Evolutionary conservation across 2,113 vertebrate species (phyloP).

Genomic region (Chaetops frenatus): DNA sequence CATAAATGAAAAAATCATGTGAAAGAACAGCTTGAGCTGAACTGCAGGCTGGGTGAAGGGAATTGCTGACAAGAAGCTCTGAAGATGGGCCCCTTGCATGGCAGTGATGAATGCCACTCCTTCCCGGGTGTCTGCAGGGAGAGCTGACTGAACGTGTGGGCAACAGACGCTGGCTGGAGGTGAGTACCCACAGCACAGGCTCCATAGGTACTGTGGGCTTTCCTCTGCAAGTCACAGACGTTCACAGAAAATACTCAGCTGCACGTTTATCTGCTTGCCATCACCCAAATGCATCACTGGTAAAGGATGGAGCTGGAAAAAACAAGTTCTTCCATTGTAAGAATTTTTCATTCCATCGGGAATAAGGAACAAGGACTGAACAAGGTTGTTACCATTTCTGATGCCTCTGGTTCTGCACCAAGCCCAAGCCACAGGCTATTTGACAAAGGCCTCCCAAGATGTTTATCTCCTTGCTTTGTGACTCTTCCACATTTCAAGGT

Average conservation of each 20-base stretch:
- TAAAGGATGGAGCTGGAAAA: neutral
- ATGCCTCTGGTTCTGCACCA: neutral
- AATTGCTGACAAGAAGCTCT: neutral
- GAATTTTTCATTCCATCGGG: too few species aligned
- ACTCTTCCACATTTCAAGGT: neutral
- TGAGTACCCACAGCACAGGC: neutral
- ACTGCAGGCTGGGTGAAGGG: neutral
- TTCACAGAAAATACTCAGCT: neutral
- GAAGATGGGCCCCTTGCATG: rapidly evolving
- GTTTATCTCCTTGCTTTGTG: neutral
- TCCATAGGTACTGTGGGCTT: neutral
- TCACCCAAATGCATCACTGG: neutral
- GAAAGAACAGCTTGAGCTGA: neutral
- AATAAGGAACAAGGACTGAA: neutral
- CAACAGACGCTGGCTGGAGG: neutral
- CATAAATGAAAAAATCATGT: neutral
- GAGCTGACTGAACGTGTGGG: neutral
- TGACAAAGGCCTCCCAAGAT: neutral
- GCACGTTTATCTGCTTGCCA: neutral
- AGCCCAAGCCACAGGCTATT: neutral
- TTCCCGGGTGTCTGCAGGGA: neutral
- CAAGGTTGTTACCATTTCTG: neutral
- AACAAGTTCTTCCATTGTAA: neutral
- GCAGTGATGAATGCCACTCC: neutral
- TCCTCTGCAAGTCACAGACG: neutral